Conservation (phyloP, 1,140 invertebrate genomes). For the Drosophila nikananu region DNA sequence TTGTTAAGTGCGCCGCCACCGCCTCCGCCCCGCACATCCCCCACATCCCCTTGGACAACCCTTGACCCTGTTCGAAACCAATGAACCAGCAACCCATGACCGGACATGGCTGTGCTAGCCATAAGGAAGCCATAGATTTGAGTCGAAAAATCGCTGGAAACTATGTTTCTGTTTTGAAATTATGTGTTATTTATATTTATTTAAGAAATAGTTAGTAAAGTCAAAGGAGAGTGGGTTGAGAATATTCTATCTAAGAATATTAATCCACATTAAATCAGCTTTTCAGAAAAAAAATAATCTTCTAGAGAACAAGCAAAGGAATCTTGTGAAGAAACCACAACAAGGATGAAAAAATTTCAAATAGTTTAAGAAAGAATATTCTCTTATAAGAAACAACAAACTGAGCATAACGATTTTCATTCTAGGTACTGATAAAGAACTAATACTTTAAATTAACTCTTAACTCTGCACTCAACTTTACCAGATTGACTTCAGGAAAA, state of each 20-base stretch:
- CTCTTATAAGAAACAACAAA: too few relatives aligned
- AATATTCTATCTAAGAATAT: too few relatives aligned
- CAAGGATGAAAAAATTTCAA: too few relatives aligned
- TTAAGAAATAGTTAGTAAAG: neutral
- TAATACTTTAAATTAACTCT: neutral
- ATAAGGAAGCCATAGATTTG: neutral
- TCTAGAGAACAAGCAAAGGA: too few relatives aligned
- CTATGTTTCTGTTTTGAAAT: neutral
- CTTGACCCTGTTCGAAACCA: constrained; percentile 23
- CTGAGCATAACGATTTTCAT: too few relatives aligned
- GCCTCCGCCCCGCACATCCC: neutral
- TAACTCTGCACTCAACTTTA: neutral
- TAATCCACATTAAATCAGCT: too few relatives aligned
- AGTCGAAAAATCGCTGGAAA: too few relatives aligned
- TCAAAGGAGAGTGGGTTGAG: too few relatives aligned
- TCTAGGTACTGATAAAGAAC: too few relatives aligned
- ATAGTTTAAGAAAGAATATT: too few relatives aligned
- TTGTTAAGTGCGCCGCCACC: constrained; percentile 65
- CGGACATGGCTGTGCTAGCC: constrained; percentile 61
- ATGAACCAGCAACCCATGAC: constrained; percentile 41
- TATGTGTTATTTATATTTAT: neutral
- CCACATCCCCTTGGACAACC: neutral
- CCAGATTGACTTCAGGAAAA: neutral
- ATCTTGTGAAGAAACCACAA: too few relatives aligned
- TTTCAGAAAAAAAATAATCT: too few relatives aligned